These are phyloP conservation scores for Limosa lapponica DNA, from an alignment of 2,797 vertebrate species.

Conservation along the genomic window DNA sequence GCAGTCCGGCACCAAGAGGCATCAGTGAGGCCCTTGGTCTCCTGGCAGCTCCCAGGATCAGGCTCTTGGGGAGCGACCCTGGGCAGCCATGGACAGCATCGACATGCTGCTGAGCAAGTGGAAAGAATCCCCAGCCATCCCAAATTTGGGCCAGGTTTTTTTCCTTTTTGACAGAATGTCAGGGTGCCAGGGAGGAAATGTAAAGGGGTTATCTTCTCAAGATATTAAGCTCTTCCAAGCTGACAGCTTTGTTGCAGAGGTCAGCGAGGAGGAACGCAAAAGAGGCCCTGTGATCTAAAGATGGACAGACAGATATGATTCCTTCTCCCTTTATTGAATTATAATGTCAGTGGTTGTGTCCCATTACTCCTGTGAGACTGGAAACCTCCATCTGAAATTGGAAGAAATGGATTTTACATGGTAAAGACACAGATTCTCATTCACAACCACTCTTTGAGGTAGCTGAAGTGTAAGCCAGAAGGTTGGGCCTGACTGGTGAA, in stretches of 20 bases:
- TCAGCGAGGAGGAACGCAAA: constrained; percentile 43
- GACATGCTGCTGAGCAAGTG: background rate
- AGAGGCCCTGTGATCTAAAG: constrained; percentile 35
- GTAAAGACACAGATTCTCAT: background rate
- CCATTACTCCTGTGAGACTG: background rate
- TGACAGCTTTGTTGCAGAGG: constrained; percentile 68
- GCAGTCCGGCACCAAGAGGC: background rate
- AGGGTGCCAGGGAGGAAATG: constrained; percentile 32
- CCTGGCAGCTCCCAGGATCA: background rate
- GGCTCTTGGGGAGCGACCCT: background rate
- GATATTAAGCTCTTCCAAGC: constrained; percentile 48
- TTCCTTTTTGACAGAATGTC: constrained; percentile 58
- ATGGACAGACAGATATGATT: constrained; percentile 67
- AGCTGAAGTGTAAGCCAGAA: background rate
- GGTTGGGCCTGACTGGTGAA: background rate
- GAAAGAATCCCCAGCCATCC: constrained; percentile 37
- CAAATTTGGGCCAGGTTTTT: constrained; percentile 25
- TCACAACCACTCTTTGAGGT: background rate
- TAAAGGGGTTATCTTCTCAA: constrained; percentile 58
- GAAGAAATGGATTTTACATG: background rate
- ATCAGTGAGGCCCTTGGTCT: background rate
- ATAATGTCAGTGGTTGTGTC: constrained; percentile 43
- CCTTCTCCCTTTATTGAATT: constrained; percentile 60
- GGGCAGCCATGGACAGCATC: background rate
- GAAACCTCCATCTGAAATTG: background rate